These are phyloP conservation scores for Dromaius novaehollandiae DNA, from an alignment of 2,113 vertebrate genomes.

Conservation along the genomic window DNA sequence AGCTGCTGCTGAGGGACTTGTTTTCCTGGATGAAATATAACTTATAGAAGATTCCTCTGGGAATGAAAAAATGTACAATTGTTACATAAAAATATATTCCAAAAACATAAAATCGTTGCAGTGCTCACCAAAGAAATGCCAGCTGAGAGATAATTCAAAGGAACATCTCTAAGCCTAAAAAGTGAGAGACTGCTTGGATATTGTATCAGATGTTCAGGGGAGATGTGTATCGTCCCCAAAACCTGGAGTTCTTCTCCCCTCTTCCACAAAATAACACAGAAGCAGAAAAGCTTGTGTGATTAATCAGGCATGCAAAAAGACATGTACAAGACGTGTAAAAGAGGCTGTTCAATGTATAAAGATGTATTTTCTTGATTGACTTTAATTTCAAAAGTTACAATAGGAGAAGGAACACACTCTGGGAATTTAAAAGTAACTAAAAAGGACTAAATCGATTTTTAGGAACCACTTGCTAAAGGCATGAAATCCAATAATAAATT, in stretches of 20 bases:
- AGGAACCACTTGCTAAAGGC: neutral
- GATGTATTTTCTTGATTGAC: neutral
- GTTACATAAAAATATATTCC: neutral
- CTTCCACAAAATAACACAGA: neutral
- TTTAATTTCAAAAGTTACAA: neutral
- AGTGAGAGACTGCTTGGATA: neutral
- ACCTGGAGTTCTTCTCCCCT: rapidly evolving
- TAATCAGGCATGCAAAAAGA: neutral
- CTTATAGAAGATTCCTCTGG: neutral
- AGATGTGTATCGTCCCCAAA: neutral
- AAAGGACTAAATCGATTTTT: neutral
- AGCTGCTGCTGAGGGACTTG: neutral
- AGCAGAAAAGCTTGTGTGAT: neutral
- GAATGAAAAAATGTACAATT: neutral
- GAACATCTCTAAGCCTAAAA: neutral
- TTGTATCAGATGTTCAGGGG: neutral
- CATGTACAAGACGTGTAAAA: neutral
- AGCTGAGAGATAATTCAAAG: neutral
- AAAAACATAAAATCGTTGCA: neutral
- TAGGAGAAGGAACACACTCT: neutral
- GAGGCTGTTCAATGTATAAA: neutral
- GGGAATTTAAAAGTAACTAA: neutral
- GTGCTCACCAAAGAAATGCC: neutral
- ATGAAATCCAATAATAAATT: neutral
- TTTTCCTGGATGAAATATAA: neutral